Conservation (phyloP, 2,888 invertebrate species). For the Hyposoter didymator region DNA sequence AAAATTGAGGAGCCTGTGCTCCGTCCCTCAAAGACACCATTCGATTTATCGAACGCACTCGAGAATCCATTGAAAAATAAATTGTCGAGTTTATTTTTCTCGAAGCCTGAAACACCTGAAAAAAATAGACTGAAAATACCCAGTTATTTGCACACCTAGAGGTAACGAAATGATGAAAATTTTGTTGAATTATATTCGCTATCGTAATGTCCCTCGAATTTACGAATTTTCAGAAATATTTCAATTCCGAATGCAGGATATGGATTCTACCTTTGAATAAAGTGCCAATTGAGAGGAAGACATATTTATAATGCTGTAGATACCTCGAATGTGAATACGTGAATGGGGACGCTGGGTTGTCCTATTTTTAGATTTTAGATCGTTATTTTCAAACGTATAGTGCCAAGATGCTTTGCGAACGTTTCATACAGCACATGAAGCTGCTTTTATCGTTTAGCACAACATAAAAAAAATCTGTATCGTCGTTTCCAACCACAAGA, state of each 20-base stretch:
- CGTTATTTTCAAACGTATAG: slow-evolving; percentile 55
- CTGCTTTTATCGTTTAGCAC: slow-evolving; percentile 51
- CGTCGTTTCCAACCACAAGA: background rate
- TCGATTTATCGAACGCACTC: too few species aligned
- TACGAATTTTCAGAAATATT: background rate
- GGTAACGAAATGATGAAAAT: background rate
- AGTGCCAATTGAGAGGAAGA: slow-evolving; percentile 32
- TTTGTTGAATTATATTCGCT: background rate
- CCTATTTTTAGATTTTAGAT: slow-evolving; percentile 57
- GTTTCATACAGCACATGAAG: slow-evolving; percentile 48
- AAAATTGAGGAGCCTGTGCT: too few species aligned
- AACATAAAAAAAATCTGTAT: background rate
- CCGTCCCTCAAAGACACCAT: too few species aligned
- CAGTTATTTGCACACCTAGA: too few species aligned
- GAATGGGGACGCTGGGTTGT: slow-evolving; percentile 8
- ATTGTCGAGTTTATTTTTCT: too few species aligned
- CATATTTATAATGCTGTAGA: slow-evolving; percentile 17
- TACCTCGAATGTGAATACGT: slow-evolving; percentile 24
- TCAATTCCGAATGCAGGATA: slow-evolving; percentile 24
- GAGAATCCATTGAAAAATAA: too few species aligned
- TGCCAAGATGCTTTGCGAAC: slow-evolving; percentile 18
- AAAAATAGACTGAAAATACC: too few species aligned
- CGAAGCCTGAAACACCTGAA: too few species aligned
- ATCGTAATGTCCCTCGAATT: background rate
- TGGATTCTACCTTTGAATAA: slow-evolving; percentile 16